A percentile compares a stretch with the other conserved stretches of the same genome.
These are phyloP conservation scores for Metellina segmentata DNA, from an alignment of 2,888 invertebrate genomes.

Conservation along the genomic window DNA sequence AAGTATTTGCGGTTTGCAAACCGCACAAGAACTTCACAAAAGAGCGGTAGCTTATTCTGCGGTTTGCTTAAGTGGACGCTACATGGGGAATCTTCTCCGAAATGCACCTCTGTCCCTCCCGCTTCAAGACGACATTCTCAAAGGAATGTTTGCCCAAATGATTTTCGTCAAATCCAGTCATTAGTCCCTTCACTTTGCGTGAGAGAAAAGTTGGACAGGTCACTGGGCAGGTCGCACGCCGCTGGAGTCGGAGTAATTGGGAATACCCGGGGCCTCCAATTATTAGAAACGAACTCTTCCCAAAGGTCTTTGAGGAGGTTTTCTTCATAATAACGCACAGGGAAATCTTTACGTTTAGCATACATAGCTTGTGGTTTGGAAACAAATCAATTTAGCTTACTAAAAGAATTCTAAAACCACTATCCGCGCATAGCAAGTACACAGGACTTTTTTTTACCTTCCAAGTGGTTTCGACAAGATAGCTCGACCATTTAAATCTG, in stretches of 20 bases:
- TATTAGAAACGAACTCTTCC: background rate
- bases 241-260: background rate
- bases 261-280: background rate
- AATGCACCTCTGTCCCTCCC: background rate
- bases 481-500: too few relatives aligned
- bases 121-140: slow-evolving; percentile 8
- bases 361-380: too few relatives aligned
- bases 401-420: too few relatives aligned
- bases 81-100: slow-evolving; percentile 1
- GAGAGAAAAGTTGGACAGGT: slow-evolving; percentile 28
- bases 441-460: too few relatives aligned
- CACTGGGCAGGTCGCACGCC: slow-evolving; percentile 7
- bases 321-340: too few relatives aligned
- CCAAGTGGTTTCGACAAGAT: too few relatives aligned
- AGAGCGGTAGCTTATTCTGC: slow-evolving; percentile 7
- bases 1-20: slow-evolving; percentile 41
- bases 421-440: too few relatives aligned
- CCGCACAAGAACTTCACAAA: slow-evolving; percentile 15
- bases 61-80: slow-evolving; percentile 21
- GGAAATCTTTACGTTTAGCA: too few relatives aligned
- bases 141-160: slow-evolving; percentile 15
- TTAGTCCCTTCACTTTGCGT: slow-evolving; percentile 36
- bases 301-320: too few relatives aligned
- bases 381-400: too few relatives aligned
- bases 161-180: slow-evolving; percentile 33